These are phyloP conservation scores for Lucifuga dentata DNA, from an alignment of 2,113 vertebrate genomes.

Conservation along the genomic window DNA sequence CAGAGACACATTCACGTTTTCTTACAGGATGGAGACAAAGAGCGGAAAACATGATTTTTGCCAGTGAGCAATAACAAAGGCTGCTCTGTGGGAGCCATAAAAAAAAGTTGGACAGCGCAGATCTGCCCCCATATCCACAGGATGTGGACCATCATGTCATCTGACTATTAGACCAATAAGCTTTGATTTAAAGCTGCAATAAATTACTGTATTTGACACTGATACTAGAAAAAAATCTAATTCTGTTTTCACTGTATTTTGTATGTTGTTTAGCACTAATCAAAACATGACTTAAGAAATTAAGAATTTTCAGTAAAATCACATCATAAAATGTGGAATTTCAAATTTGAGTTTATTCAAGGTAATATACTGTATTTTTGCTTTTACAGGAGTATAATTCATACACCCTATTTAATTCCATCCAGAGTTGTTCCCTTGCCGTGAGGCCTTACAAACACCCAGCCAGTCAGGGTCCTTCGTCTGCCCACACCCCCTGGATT, in stretches of 20 bases:
- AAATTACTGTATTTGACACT: too few species aligned
- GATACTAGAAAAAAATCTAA: background rate
- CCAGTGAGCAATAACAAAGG: constrained; percentile 72
- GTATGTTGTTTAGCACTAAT: too few species aligned
- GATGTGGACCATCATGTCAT: constrained; percentile 27
- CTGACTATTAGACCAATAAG: background rate
- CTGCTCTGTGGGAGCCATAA: constrained; percentile 60
- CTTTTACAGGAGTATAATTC: too few species aligned
- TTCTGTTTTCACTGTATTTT: background rate
- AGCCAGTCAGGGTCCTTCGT: constrained; percentile 50
- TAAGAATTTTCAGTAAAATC: too few species aligned
- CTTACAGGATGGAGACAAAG: constrained; percentile 65
- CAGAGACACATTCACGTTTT: constrained; percentile 52
- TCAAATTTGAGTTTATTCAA: too few species aligned
- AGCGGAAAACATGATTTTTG: constrained; percentile 62
- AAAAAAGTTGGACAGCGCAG: constrained; percentile 19
- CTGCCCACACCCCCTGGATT: constrained; percentile 37
- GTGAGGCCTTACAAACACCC: constrained; percentile 12
- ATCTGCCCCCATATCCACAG: constrained; percentile 26
- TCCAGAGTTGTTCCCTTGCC: constrained; percentile 3
- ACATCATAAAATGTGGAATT: too few species aligned
- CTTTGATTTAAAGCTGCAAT: background rate
- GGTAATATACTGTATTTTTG: too few species aligned
- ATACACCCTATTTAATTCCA: too few species aligned
- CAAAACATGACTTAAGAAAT: too few species aligned